These are phyloP conservation scores for Chromobotia macracanthus DNA, from an alignment of 2,797 vertebrate genomes.

Conservation along the genomic window DNA sequence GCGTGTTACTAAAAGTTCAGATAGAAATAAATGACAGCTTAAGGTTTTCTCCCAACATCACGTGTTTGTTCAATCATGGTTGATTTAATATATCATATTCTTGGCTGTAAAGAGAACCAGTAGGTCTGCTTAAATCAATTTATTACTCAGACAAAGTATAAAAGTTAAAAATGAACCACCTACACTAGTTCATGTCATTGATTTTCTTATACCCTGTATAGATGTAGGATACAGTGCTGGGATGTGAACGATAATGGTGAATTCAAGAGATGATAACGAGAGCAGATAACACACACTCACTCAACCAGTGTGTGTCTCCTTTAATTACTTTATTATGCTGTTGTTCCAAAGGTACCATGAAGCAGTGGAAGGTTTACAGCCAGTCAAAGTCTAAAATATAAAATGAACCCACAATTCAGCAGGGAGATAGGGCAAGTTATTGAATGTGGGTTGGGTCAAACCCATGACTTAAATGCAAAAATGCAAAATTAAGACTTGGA, in stretches of 20 bases:
- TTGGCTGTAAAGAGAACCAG: not conserved
- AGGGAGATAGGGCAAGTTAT: not conserved
- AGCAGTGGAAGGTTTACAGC: constrained; percentile 57
- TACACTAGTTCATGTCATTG: constrained; percentile 27
- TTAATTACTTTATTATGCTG: constrained; percentile 68
- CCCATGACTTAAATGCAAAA: constrained; percentile 39
- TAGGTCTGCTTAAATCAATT: not conserved
- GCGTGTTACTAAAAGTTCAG: too few species aligned
- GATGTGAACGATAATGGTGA: constrained; percentile 32
- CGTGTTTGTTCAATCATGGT: not conserved
- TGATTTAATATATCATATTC: not conserved
- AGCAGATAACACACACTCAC: constrained; percentile 27
- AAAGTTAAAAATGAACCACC: constrained; percentile 15
- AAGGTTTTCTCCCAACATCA: not conserved
- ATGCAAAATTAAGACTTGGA: constrained; percentile 48
- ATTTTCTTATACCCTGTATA: constrained; percentile 12
- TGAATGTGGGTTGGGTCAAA: constrained; percentile 2
- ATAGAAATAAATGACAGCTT: too few species aligned
- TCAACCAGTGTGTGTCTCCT: constrained; percentile 31
- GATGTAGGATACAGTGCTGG: not conserved
- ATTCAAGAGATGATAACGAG: constrained; percentile 26
- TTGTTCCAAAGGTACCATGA: constrained; percentile 51
- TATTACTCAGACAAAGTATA: not conserved
- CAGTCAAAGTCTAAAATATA: constrained; percentile 66
- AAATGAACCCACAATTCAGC: constrained; percentile 9